phyloP scores from a whole-genome alignment of 2,888 invertebrate genomes.

The Acanthoscelides obtectus region DNA sequence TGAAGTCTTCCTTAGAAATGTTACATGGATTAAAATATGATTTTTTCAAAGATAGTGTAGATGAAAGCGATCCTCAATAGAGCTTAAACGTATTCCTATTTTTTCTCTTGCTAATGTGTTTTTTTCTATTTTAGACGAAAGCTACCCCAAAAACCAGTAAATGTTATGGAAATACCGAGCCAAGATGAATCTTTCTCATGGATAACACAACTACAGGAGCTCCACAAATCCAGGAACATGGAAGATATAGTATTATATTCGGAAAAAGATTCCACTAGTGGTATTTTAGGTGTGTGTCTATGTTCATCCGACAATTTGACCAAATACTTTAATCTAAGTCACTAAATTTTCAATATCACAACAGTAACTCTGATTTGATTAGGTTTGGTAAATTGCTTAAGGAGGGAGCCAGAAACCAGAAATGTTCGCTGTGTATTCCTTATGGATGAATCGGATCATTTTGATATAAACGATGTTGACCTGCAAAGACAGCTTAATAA shows the following conservation, averaged over 20 bases:
- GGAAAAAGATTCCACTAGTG: slow-evolving; percentile 65
- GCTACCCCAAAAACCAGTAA: not conserved
- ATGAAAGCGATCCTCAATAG: too few relatives aligned
- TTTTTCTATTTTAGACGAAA: not conserved
- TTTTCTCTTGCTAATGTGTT: too few relatives aligned
- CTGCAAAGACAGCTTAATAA: slow-evolving; percentile 63
- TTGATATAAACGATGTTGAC: slow-evolving; percentile 52
- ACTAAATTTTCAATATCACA: too few relatives aligned
- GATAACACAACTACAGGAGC: slow-evolving; percentile 49
- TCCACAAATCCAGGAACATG: slow-evolving; percentile 25
- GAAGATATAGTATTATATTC: slow-evolving; percentile 60
- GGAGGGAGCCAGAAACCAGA: slow-evolving; percentile 54
- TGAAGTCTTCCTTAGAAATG: too few relatives aligned
- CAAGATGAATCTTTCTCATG: slow-evolving; percentile 7
- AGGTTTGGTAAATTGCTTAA: slow-evolving; percentile 69
- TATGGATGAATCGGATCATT: slow-evolving; percentile 57
- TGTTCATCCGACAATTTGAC: too few relatives aligned
- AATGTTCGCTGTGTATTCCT: slow-evolving; percentile 48
- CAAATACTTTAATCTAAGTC: too few relatives aligned
- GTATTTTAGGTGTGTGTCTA: slow-evolving; percentile 66
- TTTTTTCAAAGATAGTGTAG: too few relatives aligned
- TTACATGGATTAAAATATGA: too few relatives aligned
- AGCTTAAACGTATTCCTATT: too few relatives aligned
- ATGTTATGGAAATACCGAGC: slow-evolving; percentile 1
- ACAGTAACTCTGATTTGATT: slow-evolving; percentile 36